Conservation (phyloP, 2,888 invertebrate genomes). For the Dolichomitus sp. region DNA sequence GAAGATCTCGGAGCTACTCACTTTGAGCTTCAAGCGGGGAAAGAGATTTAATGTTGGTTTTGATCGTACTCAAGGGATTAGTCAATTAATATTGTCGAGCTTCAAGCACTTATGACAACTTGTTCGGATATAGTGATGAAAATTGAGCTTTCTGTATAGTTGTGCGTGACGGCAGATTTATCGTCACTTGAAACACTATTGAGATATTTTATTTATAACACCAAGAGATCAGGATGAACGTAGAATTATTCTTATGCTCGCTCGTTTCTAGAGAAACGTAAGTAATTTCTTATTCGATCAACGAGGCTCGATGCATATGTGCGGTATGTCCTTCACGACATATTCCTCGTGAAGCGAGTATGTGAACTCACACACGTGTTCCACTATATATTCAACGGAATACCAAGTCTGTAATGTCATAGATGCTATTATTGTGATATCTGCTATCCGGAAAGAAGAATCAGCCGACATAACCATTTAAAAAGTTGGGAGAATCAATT, state of each 20-base stretch:
- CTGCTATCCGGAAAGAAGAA: no score
- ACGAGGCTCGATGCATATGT: not conserved
- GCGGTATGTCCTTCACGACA: not conserved
- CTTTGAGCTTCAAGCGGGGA: slow-evolving; percentile 30
- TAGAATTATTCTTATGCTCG: not conserved
- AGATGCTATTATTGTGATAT: no score
- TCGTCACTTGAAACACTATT: not conserved
- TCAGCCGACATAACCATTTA: no score
- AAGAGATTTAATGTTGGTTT: slow-evolving; percentile 32
- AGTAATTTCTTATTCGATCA: not conserved
- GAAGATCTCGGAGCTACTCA: slow-evolving; percentile 48
- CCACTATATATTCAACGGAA: no score
- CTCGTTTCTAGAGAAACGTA: not conserved
- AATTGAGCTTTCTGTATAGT: not conserved
- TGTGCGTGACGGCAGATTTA: not conserved
- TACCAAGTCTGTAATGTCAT: no score
- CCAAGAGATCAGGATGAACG: not conserved
- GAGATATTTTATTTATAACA: slow-evolving; percentile 1
- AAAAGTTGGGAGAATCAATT: no score
- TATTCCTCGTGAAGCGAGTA: not conserved
- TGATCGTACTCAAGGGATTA: slow-evolving; percentile 27
- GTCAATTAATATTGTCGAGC: slow-evolving; percentile 38
- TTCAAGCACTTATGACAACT: slow-evolving; percentile 60
- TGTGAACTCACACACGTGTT: not conserved
- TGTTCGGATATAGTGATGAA: slow-evolving; percentile 30